Evolutionary conservation across 2,113 vertebrate species (phyloP).

Genomic region (Hucho hucho): DNA sequence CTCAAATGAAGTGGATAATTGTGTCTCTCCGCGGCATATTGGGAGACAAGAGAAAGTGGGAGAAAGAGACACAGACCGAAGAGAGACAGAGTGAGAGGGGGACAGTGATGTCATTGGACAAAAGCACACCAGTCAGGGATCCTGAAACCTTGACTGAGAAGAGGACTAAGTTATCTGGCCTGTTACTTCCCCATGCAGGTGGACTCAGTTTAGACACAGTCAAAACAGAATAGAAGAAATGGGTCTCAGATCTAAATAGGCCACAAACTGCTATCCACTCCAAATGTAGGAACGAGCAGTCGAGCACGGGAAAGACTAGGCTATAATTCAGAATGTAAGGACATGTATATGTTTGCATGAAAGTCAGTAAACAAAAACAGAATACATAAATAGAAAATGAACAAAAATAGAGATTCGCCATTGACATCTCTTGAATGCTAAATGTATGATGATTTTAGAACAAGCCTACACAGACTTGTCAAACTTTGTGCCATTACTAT

Average conservation of each 20-base stretch:
- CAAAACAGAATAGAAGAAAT: neutral
- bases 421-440: slow-evolving; percentile 56
- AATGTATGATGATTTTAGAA: slow-evolving; percentile 70
- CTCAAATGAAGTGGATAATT: slow-evolving; percentile 84
- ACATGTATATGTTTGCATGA: slow-evolving; percentile 28
- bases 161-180: slow-evolving; percentile 15
- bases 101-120: slow-evolving; percentile 83
- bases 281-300: slow-evolving; percentile 12
- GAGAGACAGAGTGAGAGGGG: neutral
- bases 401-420: slow-evolving; percentile 65
- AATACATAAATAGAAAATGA: slow-evolving; percentile 63
- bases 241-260: slow-evolving; percentile 24
- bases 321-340: slow-evolving; percentile 37
- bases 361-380: slow-evolving; percentile 38
- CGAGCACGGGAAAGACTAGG: slow-evolving; percentile 21
- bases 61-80: slow-evolving; percentile 22
- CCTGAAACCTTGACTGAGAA: neutral
- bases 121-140: neutral
- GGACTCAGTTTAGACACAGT: neutral
- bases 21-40: slow-evolving; percentile 74
- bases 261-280: slow-evolving; percentile 19
- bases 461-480: slow-evolving; percentile 72
- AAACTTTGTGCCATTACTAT: slow-evolving; percentile 73
- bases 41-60: slow-evolving; percentile 65
- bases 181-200: slow-evolving; percentile 81